Evolutionary conservation across 2,113 vertebrate genomes (phyloP).

Genomic region (Hippopotamus amphibius): DNA sequence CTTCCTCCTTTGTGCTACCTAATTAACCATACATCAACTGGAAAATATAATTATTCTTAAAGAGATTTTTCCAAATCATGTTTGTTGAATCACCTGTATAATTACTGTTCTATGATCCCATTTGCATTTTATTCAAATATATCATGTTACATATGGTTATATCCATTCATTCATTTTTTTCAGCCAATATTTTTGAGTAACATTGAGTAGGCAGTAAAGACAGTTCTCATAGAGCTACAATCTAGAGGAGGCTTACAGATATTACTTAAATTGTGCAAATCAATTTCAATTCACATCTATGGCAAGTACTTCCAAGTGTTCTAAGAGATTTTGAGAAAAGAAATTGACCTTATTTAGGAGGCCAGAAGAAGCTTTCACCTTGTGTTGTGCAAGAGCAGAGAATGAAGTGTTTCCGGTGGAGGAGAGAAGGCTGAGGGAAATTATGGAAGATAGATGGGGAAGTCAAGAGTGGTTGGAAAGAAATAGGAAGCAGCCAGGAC

Average conservation of each 20-base stretch:
- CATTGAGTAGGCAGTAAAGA: background rate
- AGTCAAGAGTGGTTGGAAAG: background rate
- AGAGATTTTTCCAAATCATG: background rate
- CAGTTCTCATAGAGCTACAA: background rate
- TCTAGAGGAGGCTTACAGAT: background rate
- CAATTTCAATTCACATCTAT: background rate
- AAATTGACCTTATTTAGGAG: background rate
- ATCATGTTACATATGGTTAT: background rate
- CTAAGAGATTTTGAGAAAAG: background rate
- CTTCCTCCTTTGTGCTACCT: background rate
- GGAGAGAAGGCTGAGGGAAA: background rate
- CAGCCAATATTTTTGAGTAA: background rate
- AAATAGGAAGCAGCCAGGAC: background rate
- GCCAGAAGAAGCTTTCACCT: background rate
- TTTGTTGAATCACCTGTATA: background rate
- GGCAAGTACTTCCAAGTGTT: background rate
- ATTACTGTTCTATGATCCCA: background rate
- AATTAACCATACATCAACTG: background rate
- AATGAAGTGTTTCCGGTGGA: background rate
- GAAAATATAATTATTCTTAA: constrained; percentile 27
- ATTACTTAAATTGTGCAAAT: background rate
- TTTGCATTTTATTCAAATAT: background rate
- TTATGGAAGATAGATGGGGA: background rate
- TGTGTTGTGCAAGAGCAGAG: background rate
- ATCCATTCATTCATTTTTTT: background rate